A percentile compares a stretch with the other conserved stretches of the same genome.
Evolutionary conservation across 2,888 invertebrate species (phyloP).

Genomic region (Drosophila prostipennis): DNA sequence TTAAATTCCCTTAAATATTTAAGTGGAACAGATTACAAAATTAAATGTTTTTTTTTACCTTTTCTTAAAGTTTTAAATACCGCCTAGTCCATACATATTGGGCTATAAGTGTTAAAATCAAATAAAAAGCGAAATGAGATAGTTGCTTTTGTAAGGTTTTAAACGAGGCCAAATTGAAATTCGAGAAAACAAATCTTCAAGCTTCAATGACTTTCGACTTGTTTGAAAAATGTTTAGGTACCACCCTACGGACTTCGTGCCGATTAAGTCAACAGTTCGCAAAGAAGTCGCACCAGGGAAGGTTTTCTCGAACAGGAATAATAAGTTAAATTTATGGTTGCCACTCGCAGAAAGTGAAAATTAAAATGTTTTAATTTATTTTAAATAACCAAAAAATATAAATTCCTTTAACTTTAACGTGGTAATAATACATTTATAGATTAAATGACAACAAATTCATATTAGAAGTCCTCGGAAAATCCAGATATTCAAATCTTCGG

Average conservation of each 20-base stretch:
- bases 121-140: constrained; percentile 25
- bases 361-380: background rate
- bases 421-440: background rate
- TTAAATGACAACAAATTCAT: background rate
- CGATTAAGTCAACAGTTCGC: background rate
- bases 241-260: background rate
- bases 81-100: background rate
- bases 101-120: constrained; percentile 17
- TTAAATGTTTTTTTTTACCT: background rate
- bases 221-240: background rate
- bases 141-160: constrained; percentile 37
- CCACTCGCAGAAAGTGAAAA: too few species aligned
- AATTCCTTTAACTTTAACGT: background rate
- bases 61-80: background rate
- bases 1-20: background rate
- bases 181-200: constrained; percentile 28
- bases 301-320: background rate
- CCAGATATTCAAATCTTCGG: constrained; percentile 19
- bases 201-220: constrained; percentile 37
- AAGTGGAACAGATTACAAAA: background rate
- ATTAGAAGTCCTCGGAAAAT: background rate
- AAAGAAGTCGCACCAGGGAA: background rate
- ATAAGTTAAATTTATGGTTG: too few species aligned
- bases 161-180: constrained; percentile 14
- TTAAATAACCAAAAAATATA: background rate